phyloP scores from a whole-genome alignment of 64 coral and sea anemone species.

The Dendrophyllia cribrosa region DNA sequence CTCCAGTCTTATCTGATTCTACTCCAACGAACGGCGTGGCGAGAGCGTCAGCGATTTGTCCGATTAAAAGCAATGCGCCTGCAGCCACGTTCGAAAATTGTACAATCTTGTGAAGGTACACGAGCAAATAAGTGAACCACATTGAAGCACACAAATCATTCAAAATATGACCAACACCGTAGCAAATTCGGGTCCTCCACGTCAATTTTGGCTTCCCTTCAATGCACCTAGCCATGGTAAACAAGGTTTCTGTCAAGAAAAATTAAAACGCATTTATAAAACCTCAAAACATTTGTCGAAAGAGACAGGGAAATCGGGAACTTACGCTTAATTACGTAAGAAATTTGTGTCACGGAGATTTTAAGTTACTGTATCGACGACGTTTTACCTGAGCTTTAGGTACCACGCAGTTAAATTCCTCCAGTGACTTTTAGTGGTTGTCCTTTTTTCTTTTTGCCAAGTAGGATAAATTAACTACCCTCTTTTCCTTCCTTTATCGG shows the following conservation, averaged over 20 bases:
- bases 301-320: too few relatives aligned
- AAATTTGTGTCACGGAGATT: not conserved
- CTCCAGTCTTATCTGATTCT: constrained; percentile 92
- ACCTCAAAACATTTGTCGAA: not conserved
- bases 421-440: too few relatives aligned
- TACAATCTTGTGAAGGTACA: constrained; percentile 88
- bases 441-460: too few relatives aligned
- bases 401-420: not conserved
- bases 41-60: constrained; percentile 93
- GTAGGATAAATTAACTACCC: too few relatives aligned
- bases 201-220: not conserved
- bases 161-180: constrained; percentile 95
- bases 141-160: constrained; percentile 97
- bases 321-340: too few relatives aligned
- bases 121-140: constrained; percentile 95
- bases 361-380: too few relatives aligned
- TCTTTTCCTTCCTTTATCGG: too few relatives aligned
- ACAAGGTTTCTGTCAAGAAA: not conserved
- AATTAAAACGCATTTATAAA: not conserved
- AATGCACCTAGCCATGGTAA: not conserved
- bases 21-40: constrained; percentile 94
- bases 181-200: constrained; percentile 74
- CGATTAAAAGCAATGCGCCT: constrained; percentile 86
- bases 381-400: not conserved
- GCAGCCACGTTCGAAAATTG: constrained; percentile 80